A percentile compares a stretch with the other conserved stretches of the same genome.
phyloP scores from a whole-genome alignment of 2,797 vertebrate species.

The Rhabdomys pumilio region DNA sequence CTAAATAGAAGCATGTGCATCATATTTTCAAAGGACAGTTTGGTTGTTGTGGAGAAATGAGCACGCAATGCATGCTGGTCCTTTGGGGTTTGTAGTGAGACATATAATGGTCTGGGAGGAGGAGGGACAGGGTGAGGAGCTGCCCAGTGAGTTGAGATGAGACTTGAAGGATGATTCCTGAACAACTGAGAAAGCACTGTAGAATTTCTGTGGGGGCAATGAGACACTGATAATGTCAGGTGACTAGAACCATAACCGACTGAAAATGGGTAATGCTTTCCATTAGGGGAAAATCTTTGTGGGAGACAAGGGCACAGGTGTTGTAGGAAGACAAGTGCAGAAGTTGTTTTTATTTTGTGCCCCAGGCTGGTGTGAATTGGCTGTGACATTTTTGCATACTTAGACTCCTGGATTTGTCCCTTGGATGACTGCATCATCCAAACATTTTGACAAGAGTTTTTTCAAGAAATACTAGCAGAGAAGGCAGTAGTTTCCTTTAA shows the following conservation, averaged over 20 bases:
- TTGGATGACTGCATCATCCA: not conserved
- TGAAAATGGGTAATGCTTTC: not conserved
- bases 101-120: not conserved
- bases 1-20: rapidly evolving
- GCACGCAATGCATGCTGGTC: not conserved
- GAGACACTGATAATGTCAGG: not conserved
- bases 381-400: not conserved
- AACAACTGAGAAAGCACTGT: rapidly evolving
- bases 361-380: not conserved
- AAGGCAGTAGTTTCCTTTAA: not conserved
- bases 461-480: not conserved
- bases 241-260: rapidly evolving
- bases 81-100: not conserved
- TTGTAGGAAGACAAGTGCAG: not conserved
- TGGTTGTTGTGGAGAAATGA: not conserved
- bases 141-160: not conserved
- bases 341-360: not conserved
- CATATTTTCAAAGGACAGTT: not conserved
- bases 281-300: not conserved
- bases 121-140: too few species aligned
- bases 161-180: not conserved
- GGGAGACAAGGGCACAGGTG: not conserved
- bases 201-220: too few species aligned
- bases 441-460: slow-evolving; percentile 24
- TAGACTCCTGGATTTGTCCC: not conserved